Evolutionary conservation across 2,888 invertebrate species (phyloP), one percentile per base, ranked within the genome.

Genomic region (Drosophila demipolita): DNA sequence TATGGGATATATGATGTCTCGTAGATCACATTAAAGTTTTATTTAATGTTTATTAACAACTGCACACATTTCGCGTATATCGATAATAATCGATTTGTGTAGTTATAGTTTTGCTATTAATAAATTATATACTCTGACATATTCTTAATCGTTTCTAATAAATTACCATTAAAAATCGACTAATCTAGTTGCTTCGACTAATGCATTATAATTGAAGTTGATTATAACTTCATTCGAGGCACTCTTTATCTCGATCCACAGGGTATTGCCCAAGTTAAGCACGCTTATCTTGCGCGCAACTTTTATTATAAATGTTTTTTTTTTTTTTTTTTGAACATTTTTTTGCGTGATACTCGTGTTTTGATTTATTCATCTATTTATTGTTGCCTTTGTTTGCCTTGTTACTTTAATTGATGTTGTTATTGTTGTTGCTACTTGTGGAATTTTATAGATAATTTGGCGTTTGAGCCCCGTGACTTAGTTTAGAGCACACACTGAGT

Each of bases 331-430:
- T 36, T 66, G 42, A 53, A 36, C 12, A 26, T 50, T 38, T 52
- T 49, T 52, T 20, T 36, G 66, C 66, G 66, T 66, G 66, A 66
- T 66, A 66, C 66, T 66, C 66, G 36, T 45, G 49, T 63, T 63
- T 71, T 78, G 66, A 77, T 78, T 73, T 66, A 66, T 72, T 60
- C 70, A 70, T 61, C 69, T 49, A 33, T 61, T 20, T 54, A 60
- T 69, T 58, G 69, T 38, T 67, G 23, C 32, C 17, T 5, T 42
- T 45, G 36, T 23, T 59, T 23, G 53, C 45, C 45, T 45, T 15
- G 26, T 45, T 45, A 38, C 8, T 38, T 2, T 38, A 17, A 17
- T 1, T 45, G 12, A 0, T 40, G n/a, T 1, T 42, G 2, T 20
- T n/a, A 9, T 2, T 32, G 8, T 1, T 52, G 5, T 38, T 33